phyloP scores from a whole-genome alignment of 2,113 vertebrate genomes.

The Ariopsis seemanni region DNA sequence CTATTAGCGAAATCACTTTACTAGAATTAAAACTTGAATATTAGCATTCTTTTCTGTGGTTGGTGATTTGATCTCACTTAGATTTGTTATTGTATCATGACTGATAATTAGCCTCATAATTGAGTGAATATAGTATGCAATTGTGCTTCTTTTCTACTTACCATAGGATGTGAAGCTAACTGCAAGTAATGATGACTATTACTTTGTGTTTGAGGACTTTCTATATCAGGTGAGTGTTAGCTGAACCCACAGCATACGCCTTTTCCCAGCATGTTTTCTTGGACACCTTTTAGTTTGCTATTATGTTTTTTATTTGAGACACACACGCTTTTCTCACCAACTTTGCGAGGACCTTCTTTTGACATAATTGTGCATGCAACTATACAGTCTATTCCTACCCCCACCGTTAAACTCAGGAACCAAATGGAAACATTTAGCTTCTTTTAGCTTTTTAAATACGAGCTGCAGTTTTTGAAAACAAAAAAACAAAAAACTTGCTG shows the following conservation, averaged over 20 bases:
- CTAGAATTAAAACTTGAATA: slow-evolving; percentile 1
- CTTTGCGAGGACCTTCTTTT: not conserved
- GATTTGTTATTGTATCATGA: not conserved
- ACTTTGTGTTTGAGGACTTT: slow-evolving; percentile 99
- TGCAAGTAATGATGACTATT: slow-evolving; percentile 97
- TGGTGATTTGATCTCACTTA: not conserved
- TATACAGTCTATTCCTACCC: not conserved
- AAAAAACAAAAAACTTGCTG: not conserved
- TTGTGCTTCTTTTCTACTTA: not conserved
- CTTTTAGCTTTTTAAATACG: not conserved
- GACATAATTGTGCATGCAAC: not conserved
- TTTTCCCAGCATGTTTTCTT: not conserved
- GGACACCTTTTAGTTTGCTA: not conserved
- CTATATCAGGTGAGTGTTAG: slow-evolving; percentile 88
- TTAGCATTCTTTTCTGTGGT: not conserved
- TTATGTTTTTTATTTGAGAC: not conserved
- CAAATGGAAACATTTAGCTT: not conserved
- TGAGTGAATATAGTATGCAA: not conserved
- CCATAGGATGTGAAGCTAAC: slow-evolving; percentile 95
- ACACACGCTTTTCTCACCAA: not conserved
- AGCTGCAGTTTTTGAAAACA: not conserved
- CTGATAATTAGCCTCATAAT: not conserved
- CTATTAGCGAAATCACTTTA: not conserved
- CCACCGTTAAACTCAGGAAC: not conserved
- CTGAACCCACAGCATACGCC: not conserved